phyloP scores from a whole-genome alignment of 2,797 vertebrate species.

The Salmo trutta region DNA sequence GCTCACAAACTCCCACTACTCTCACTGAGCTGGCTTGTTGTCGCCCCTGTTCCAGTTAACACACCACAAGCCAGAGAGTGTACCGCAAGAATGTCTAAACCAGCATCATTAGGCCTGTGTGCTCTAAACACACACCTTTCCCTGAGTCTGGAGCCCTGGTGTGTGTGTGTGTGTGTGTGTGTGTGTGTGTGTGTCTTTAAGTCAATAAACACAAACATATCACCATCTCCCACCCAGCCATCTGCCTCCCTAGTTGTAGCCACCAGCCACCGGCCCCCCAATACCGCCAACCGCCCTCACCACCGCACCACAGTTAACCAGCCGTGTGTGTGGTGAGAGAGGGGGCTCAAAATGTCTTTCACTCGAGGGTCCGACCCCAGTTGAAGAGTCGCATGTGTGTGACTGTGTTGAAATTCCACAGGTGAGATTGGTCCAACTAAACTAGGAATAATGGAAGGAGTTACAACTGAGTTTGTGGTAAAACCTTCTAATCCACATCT shows the following conservation, averaged over 20 bases:
- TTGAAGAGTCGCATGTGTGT: conserved; percentile 41
- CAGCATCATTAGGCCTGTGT: conserved; percentile 76
- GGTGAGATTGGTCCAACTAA: conserved; percentile 40
- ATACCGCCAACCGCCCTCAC: conserved; percentile 43
- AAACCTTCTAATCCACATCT: conserved; percentile 58
- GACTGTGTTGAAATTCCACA: conserved; percentile 46
- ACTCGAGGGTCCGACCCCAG: conserved; percentile 17
- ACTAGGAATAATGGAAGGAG: conserved; percentile 25
- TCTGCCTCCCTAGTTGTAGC: conserved; percentile 28
- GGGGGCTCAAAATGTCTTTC: conserved; percentile 20
- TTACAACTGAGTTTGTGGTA: conserved; percentile 52
- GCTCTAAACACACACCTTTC: conserved; percentile 77
- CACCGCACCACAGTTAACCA: conserved; percentile 54
- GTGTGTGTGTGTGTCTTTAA: conserved; percentile 47
- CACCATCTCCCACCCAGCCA: conserved; percentile 29
- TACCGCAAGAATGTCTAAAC: conserved; percentile 77
- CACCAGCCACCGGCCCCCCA: background rate
- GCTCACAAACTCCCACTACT: background rate
- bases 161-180: conserved; percentile 68
- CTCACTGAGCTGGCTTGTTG: conserved; percentile 42
- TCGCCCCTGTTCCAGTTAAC: conserved; percentile 70
- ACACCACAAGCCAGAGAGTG: conserved; percentile 75
- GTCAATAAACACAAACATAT: conserved; percentile 21
- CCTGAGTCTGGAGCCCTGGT: conserved; percentile 74
- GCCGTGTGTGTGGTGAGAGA: conserved; percentile 8